These are phyloP conservation scores for Vanessa cardui DNA, from an alignment of 2,888 invertebrate species.

Conservation along the genomic window DNA sequence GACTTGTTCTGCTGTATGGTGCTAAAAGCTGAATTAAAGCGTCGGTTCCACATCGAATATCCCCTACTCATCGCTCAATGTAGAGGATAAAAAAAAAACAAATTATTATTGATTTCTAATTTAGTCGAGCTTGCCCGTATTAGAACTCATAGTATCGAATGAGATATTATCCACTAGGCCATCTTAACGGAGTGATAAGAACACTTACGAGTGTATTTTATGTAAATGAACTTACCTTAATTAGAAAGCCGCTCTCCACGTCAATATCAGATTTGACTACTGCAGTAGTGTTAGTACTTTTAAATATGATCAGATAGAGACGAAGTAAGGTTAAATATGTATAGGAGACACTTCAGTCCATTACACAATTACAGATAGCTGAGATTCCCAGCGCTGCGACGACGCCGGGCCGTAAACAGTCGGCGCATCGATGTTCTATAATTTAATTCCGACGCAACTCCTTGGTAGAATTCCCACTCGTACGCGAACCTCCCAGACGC, in stretches of 20 bases:
- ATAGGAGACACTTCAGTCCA: constrained; percentile 15
- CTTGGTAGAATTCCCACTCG: constrained; percentile 32
- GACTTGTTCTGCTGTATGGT: no score
- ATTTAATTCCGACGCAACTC: constrained; percentile 27
- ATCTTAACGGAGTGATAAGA: no score
- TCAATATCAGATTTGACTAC: background rate
- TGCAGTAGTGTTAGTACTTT: constrained; percentile 5
- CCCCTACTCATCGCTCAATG: no score
- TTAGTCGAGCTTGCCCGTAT: no score
- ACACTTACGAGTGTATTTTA: background rate
- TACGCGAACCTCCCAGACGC: constrained; percentile 35
- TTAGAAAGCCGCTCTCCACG: no score
- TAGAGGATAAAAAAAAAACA: no score
- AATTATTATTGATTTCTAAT: no score
- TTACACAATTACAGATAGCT: constrained; percentile 14
- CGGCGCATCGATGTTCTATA: constrained; percentile 25
- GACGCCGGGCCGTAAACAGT: constrained; percentile 27
- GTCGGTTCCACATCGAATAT: no score
- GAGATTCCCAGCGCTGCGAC: constrained; percentile 25
- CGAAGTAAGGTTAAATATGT: constrained; percentile 10
- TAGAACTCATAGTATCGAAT: no score
- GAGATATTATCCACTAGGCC: no score
- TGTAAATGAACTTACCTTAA: no score
- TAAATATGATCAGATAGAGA: constrained; percentile 4
- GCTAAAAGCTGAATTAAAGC: no score